Conservation (phyloP, 2,797 vertebrate species). For the Martes flavigula region DNA sequence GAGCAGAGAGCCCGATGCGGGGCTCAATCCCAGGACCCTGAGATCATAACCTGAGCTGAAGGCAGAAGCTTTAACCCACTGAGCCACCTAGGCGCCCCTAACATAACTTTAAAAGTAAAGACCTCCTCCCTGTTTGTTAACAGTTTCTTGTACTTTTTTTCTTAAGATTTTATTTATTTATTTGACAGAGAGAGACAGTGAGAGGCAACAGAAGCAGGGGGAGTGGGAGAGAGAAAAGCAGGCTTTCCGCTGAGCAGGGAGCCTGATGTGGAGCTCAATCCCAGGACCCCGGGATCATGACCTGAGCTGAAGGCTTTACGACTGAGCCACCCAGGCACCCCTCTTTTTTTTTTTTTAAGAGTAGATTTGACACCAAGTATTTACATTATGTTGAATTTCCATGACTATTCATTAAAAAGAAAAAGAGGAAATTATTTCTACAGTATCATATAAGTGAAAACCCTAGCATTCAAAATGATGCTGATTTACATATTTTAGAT, state of each 20-base stretch:
- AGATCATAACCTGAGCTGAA: too few relatives aligned
- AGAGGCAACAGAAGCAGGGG: too few relatives aligned
- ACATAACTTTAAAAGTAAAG: conserved; percentile 12
- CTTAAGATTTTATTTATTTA: not conserved
- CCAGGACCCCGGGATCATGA: too few relatives aligned
- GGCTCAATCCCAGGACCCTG: too few relatives aligned
- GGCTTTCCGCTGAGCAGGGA: too few relatives aligned
- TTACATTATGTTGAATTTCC: not conserved
- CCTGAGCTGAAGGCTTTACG: too few relatives aligned
- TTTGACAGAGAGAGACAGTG: too few relatives aligned
- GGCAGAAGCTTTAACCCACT: too few relatives aligned
- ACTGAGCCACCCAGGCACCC: too few relatives aligned
- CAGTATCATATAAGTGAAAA: not conserved
- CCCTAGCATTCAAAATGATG: conserved; percentile 22
- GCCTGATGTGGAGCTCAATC: too few relatives aligned
- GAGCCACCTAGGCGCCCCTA: not conserved
- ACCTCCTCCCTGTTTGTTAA: not conserved
- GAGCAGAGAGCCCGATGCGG: too few relatives aligned
- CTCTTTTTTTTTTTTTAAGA: not conserved
- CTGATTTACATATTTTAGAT: conserved; percentile 11
- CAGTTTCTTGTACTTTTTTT: not conserved
- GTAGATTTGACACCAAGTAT: not conserved
- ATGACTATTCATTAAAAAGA: conserved; percentile 25
- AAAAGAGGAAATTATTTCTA: not conserved
- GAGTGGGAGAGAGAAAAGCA: too few relatives aligned